Conservation (phyloP, 1,140 invertebrate genomes). For the Aphelenchoides besseyi region DNA sequence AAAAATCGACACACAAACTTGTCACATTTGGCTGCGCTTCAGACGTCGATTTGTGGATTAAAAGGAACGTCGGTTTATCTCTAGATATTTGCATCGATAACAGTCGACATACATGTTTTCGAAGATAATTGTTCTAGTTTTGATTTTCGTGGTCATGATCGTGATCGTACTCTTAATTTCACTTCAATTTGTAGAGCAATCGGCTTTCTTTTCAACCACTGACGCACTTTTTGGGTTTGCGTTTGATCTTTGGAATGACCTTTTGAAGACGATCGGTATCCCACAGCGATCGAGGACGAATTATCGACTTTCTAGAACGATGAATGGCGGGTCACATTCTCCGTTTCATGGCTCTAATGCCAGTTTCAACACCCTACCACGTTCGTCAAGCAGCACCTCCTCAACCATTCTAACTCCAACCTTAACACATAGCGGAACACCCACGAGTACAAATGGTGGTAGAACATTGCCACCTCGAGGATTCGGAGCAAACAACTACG, state of each 20-base stretch:
- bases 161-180: too few relatives aligned
- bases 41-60: too few relatives aligned
- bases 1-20: too few relatives aligned
- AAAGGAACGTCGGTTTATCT: too few relatives aligned
- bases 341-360: not conserved
- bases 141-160: too few relatives aligned
- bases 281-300: not conserved
- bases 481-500: slow-evolving; percentile 11
- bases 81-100: too few relatives aligned
- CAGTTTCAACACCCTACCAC: slow-evolving; percentile 3
- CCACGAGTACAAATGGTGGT: not conserved
- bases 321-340: not conserved
- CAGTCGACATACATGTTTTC: too few relatives aligned
- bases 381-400: slow-evolving; percentile 9
- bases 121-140: too few relatives aligned
- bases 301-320: not conserved
- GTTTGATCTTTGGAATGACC: slow-evolving; percentile 1
- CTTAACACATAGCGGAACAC: not conserved
- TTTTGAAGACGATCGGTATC: not conserved
- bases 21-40: too few relatives aligned
- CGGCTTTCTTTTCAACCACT: too few relatives aligned
- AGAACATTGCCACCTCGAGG: not conserved
- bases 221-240: too few relatives aligned
- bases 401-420: not conserved
- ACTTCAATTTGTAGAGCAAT: too few relatives aligned